Conservation (phyloP, 2,113 vertebrate species). For the Forbesichthys papilliferus region DNA sequence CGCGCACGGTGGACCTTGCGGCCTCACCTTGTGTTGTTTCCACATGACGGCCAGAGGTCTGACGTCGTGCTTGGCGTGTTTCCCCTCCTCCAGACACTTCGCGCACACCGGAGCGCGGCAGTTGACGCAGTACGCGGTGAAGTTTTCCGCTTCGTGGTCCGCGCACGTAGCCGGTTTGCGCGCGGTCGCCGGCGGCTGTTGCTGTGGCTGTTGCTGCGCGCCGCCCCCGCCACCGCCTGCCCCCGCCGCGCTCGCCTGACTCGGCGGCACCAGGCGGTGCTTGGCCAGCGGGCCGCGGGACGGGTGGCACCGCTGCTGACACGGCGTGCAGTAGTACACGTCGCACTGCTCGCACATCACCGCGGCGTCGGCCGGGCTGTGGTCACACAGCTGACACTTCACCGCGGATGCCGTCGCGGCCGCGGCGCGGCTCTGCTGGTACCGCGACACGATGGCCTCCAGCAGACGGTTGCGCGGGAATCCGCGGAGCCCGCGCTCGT, state of each 20-base stretch:
- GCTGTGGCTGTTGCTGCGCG: slow-evolving; percentile 31
- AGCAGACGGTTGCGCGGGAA: slow-evolving; percentile 93
- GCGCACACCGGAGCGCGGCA: slow-evolving; percentile 88
- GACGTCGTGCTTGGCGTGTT: slow-evolving; percentile 88
- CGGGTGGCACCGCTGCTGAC: slow-evolving; percentile 94
- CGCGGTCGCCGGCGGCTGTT: slow-evolving; percentile 57
- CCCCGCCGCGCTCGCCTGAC: slow-evolving; percentile 28
- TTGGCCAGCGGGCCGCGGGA: slow-evolving; percentile 92
- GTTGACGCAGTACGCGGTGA: slow-evolving; percentile 90
- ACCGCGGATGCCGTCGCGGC: slow-evolving; percentile 78
- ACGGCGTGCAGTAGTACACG: slow-evolving; percentile 88
- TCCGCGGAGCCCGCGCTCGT: slow-evolving; percentile 90
- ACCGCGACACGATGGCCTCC: slow-evolving; percentile 89
- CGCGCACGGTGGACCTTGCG: not conserved
- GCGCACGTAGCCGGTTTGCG: slow-evolving; percentile 85
- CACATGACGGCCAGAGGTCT: slow-evolving; percentile 89
- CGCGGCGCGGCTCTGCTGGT: slow-evolving; percentile 81
- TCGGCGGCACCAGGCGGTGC: slow-evolving; percentile 86
- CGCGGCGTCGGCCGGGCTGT: slow-evolving; percentile 81
- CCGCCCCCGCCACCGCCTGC: slow-evolving; percentile 20
- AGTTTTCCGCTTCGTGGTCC: slow-evolving; percentile 94
- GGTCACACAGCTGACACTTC: slow-evolving; percentile 89
- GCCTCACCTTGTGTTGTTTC: slow-evolving; percentile 96
- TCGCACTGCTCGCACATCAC: slow-evolving; percentile 94
- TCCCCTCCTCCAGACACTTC: slow-evolving; percentile 90